Base-by-base conservation (phyloP, 1,140 invertebrate species). In the Bemisia tabaci region DNA sequence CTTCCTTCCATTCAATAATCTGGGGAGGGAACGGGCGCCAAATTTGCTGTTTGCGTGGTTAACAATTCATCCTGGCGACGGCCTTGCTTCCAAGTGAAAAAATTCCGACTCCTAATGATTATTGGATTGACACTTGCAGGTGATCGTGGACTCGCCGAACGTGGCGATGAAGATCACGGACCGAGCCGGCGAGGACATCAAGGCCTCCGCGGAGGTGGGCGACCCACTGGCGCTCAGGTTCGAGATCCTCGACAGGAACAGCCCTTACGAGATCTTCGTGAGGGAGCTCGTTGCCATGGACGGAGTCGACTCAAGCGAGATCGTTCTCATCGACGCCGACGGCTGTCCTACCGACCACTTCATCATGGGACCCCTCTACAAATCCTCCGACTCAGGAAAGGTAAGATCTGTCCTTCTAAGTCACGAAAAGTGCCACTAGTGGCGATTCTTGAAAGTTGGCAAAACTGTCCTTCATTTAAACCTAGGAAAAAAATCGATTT, bases 151-250 rank as follows among this genome's bases (percentile, higher is more conserved):
- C 74, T 94, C 92, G 62, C 92, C 92, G 23, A 94, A 94, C 77
- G 92, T 95, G 33, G 88, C 91, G 1, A 95, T 95, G 93, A 90
- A 90, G 75, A 94, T 95, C 73, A 94, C 90, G n/a, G 88, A 90
- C 74, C 83, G 89, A 59, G 87, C 82, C 71, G 89, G 88, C 62
- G 88, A 84, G 74, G 89, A 90, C 63, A 87, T 87, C 63, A 86
- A 89, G 76, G 84, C 85, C n/a, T 86, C 87, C 24, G 87, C 87
- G 69, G 87, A 92, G 82, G 92, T 95, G 67, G 92, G 92, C 71
- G 92, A 95, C 79, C 91, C 91, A 1, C 77, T 95, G 74, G 90
- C 92, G 2, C 84, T 96, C 1, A 84, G 88, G 73, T 96, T 96
- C 77, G 91, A 95, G 78, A 95, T 96, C 70, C 82, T 93, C 70